Evolutionary conservation across 2,797 vertebrate species (phyloP).

Genomic region (Geotrypetes seraphini): DNA sequence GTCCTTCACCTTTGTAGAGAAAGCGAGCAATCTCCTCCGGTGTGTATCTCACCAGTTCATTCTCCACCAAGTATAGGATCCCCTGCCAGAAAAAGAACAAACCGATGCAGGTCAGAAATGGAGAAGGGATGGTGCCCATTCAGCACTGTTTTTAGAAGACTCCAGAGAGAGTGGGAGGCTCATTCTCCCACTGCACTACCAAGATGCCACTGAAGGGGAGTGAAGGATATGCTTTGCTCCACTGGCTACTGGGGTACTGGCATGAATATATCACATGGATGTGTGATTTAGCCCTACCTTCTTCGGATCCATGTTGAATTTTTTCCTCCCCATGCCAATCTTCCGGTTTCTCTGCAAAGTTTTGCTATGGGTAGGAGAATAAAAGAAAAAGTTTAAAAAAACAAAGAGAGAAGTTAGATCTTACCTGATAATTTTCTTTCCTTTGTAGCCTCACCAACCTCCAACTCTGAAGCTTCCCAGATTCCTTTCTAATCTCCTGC

Average conservation of each 20-base stretch:
- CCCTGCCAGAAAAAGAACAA: slow-evolving; percentile 45
- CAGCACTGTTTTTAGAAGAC: background rate
- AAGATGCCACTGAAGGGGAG: too few species aligned
- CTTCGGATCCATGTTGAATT: slow-evolving; percentile 95
- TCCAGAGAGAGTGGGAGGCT: background rate
- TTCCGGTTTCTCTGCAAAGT: slow-evolving; percentile 85
- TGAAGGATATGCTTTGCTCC: too few species aligned
- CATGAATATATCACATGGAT: too few species aligned
- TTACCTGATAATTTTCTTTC: too few species aligned
- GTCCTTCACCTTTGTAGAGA: slow-evolving; percentile 88
- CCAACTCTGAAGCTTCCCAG: too few species aligned
- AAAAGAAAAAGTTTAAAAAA: too few species aligned
- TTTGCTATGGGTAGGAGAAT: slow-evolving; percentile 56
- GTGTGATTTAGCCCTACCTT: too few species aligned
- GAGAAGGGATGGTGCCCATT: background rate
- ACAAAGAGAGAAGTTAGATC: too few species aligned
- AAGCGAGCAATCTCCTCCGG: slow-evolving; percentile 82
- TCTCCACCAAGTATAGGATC: slow-evolving; percentile 83
- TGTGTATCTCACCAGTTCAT: slow-evolving; percentile 79
- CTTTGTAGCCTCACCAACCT: too few species aligned
- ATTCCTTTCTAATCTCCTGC: too few species aligned
- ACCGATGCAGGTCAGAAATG: background rate
- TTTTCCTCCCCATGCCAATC: slow-evolving; percentile 89
- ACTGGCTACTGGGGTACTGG: too few species aligned
- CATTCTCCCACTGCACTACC: background rate